These are phyloP conservation scores for Drosophila obscura DNA, from an alignment of 1,140 invertebrate species.

Conservation along the genomic window DNA sequence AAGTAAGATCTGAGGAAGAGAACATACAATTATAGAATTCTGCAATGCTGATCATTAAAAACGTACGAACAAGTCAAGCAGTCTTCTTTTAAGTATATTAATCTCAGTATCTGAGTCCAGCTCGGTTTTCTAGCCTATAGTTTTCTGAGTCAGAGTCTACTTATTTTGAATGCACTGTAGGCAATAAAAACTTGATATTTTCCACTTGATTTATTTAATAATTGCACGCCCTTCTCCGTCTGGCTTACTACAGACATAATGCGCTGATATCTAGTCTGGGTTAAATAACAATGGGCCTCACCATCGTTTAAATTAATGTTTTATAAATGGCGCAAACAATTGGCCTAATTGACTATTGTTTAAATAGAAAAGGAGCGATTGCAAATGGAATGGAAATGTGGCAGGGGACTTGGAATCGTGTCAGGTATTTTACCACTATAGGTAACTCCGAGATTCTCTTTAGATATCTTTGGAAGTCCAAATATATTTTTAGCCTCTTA, in stretches of 20 bases:
- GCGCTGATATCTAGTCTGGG: slow-evolving; percentile 22
- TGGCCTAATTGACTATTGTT: slow-evolving; percentile 41
- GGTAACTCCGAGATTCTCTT: too few relatives aligned
- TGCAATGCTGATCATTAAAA: too few relatives aligned
- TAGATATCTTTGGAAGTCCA: too few relatives aligned
- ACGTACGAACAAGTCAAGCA: too few relatives aligned
- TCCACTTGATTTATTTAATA: slow-evolving; percentile 65
- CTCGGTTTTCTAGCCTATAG: neutral
- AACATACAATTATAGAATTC: too few relatives aligned
- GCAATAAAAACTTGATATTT: slow-evolving; percentile 57
- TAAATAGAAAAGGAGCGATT: slow-evolving; percentile 24
- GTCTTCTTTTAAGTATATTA: neutral
- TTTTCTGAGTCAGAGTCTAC: slow-evolving; percentile 6
- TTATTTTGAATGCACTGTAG: slow-evolving; percentile 33
- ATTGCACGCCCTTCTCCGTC: slow-evolving; percentile 33
- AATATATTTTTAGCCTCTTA: too few relatives aligned
- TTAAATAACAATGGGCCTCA: slow-evolving; percentile 13
- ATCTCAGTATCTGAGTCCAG: slow-evolving; percentile 12
- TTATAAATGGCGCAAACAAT: slow-evolving; percentile 35
- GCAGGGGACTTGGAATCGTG: neutral
- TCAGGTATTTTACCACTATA: neutral
- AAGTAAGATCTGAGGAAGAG: too few relatives aligned
- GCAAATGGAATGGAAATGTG: slow-evolving; percentile 10
- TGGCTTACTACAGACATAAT: slow-evolving; percentile 7
- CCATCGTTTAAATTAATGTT: slow-evolving; percentile 33